These are phyloP conservation scores for Romanomermis culicivorax DNA, from an alignment of 2,888 invertebrate genomes.

Conservation along the genomic window DNA sequence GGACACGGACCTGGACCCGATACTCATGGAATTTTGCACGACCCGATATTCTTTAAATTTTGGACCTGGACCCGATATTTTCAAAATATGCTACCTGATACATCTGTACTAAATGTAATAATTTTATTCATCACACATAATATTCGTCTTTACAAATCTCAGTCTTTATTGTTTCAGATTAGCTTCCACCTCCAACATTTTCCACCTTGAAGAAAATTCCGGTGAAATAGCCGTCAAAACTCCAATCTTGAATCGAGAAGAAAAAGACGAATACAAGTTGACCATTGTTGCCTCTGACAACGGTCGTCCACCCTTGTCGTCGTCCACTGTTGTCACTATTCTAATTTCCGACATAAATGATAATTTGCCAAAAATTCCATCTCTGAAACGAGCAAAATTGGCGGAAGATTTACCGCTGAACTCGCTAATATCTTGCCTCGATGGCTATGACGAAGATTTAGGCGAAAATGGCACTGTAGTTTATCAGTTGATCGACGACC, in stretches of 20 bases:
- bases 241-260: not conserved
- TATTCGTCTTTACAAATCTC: too few species aligned
- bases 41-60: too few species aligned
- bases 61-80: too few species aligned
- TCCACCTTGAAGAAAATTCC: slow-evolving; percentile 12
- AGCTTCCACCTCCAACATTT: too few species aligned
- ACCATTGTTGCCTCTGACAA: not conserved
- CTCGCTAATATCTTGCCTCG: slow-evolving; percentile 25
- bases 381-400: not conserved
- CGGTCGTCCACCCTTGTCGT: not conserved
- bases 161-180: too few species aligned
- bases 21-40: too few species aligned
- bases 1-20: too few species aligned
- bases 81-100: too few species aligned
- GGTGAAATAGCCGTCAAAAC: not conserved
- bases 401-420: slow-evolving; percentile 28
- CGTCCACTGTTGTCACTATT: not conserved
- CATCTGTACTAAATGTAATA: too few species aligned
- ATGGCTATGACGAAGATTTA: slow-evolving; percentile 28
- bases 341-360: not conserved
- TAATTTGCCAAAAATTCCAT: not conserved
- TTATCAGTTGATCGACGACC: slow-evolving; percentile 16
- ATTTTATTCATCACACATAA: too few species aligned
- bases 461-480: slow-evolving; percentile 28
- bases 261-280: not conserved